phyloP scores from a whole-genome alignment of 2,113 vertebrate species.

The Picathartes gymnocephalus region DNA sequence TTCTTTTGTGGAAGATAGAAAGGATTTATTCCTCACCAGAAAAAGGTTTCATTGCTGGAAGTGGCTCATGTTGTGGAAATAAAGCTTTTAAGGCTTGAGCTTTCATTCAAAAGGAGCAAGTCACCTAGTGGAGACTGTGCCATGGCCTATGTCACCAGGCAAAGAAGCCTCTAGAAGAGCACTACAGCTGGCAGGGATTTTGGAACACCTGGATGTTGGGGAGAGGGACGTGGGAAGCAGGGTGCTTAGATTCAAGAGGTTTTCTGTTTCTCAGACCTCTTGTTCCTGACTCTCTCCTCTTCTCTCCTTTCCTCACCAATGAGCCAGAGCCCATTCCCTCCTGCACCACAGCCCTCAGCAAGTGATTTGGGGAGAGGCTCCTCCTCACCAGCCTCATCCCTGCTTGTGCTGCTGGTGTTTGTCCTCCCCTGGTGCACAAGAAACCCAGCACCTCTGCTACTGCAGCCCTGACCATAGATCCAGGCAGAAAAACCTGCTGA shows the following conservation, averaged over 20 bases:
- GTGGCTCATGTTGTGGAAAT: not conserved
- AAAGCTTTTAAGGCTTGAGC: not conserved
- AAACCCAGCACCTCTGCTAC: not conserved
- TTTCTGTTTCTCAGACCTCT: not conserved
- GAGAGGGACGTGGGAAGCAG: not conserved
- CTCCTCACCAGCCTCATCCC: not conserved
- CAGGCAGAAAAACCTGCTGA: not conserved
- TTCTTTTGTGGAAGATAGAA: not conserved
- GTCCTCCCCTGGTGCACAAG: not conserved
- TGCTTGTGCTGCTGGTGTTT: not conserved
- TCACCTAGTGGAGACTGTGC: not conserved
- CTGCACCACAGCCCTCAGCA: not conserved
- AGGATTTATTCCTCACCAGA: not conserved
- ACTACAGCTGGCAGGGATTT: not conserved
- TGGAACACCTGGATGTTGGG: rapidly evolving
- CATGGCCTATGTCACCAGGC: not conserved
- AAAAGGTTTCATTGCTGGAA: not conserved
- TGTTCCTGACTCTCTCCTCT: not conserved
- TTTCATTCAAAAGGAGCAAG: not conserved
- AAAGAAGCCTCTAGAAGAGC: not conserved
- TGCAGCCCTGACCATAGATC: not conserved
- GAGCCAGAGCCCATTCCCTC: not conserved
- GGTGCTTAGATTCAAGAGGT: not conserved
- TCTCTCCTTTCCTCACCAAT: not conserved
- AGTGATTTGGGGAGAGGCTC: not conserved